A percentile compares a stretch with the other conserved stretches of the same genome.
Conservation (phyloP, 2,888 invertebrate genomes). For the Archips crataeganus region DNA sequence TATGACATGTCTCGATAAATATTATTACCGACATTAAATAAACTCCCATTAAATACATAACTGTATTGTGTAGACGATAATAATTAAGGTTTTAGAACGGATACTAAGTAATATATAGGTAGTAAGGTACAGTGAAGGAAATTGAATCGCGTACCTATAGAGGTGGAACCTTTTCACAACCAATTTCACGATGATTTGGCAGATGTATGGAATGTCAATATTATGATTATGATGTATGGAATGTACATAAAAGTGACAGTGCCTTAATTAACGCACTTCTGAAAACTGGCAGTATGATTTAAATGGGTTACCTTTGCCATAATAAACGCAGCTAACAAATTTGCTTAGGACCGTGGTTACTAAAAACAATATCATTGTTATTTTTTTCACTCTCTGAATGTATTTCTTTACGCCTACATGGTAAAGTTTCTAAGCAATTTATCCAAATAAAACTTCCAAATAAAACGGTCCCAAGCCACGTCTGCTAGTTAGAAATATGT, state of each 20-base stretch:
- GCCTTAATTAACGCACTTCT: neutral
- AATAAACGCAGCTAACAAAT: too few relatives aligned
- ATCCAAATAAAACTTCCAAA: conserved; percentile 1
- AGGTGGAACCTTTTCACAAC: too few relatives aligned
- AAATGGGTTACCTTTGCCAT: neutral
- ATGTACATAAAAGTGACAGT: neutral
- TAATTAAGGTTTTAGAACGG: too few relatives aligned
- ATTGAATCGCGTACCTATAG: neutral
- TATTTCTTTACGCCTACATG: neutral
- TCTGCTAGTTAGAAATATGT: neutral
- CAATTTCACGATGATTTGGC: too few relatives aligned
- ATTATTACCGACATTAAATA: conserved; percentile 25
- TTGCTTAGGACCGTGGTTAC: neutral
- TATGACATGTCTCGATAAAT: conserved; percentile 22
- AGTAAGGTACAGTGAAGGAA: neutral
- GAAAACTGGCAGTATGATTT: neutral
- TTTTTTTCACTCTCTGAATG: neutral
- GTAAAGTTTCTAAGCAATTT: neutral
- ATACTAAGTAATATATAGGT: too few relatives aligned
- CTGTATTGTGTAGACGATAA: neutral
- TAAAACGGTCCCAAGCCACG: conserved; percentile 5
- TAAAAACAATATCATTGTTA: neutral
- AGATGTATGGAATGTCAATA: neutral
- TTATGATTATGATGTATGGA: too few relatives aligned
- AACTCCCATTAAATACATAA: neutral